Conservation (phyloP, 1,140 invertebrate species). For the Drosophila mojavensis region DNA sequence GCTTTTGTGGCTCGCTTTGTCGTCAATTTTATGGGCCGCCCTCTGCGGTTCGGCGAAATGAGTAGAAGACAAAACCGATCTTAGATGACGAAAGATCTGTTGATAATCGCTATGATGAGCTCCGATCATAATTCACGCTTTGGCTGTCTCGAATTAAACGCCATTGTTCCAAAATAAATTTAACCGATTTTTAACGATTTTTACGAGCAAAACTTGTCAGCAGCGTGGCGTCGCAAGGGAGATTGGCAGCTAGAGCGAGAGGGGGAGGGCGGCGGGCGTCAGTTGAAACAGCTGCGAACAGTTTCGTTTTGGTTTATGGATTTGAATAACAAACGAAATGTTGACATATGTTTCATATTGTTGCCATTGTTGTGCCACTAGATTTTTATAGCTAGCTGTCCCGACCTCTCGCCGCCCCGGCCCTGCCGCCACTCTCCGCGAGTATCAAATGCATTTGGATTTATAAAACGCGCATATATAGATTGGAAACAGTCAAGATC, state of each 20-base stretch:
- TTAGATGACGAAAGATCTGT: constrained; percentile 21
- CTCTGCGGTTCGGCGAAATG: not conserved
- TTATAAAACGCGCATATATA: constrained; percentile 1
- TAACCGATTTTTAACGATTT: constrained; percentile 51
- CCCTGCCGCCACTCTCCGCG: not conserved
- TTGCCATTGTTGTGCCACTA: constrained; percentile 57
- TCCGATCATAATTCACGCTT: constrained; percentile 68
- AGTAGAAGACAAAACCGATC: constrained; percentile 2
- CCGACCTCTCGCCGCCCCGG: not conserved
- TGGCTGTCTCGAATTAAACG: constrained; percentile 64
- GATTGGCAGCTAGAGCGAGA: not conserved
- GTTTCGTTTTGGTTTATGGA: constrained; percentile 71
- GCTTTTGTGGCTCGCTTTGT: constrained; percentile 37
- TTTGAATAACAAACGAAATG: constrained; percentile 80
- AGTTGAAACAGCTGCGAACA: constrained; percentile 52
- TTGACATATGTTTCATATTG: constrained; percentile 76
- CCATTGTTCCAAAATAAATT: constrained; percentile 64
- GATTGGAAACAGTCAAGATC: constrained; percentile 9
- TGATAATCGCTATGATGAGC: constrained; percentile 56
- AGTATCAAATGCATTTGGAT: not conserved
- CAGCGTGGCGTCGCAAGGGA: not conserved
- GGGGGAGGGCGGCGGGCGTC: not conserved
- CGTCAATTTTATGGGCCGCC: constrained; percentile 39
- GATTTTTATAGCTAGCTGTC: constrained; percentile 2
- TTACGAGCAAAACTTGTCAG: constrained; percentile 44